Conservation (phyloP, 2,888 invertebrate species). For the Danaus chrysippus region DNA sequence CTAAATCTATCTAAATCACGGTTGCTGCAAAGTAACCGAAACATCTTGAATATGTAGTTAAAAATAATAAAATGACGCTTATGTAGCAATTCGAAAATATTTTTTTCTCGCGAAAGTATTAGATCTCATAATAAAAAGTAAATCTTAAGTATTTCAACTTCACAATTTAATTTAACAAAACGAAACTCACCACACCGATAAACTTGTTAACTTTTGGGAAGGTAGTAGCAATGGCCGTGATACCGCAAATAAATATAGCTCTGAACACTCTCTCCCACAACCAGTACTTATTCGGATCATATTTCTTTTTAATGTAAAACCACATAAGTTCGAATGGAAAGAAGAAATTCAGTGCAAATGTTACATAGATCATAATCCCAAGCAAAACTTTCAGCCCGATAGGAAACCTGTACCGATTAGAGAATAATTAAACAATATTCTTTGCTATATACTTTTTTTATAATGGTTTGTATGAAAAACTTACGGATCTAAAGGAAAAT, state of each 20-base stretch:
- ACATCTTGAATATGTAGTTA: no score
- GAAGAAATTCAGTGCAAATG: constrained; percentile 51
- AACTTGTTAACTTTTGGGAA: constrained; percentile 47
- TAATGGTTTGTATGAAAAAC: neutral
- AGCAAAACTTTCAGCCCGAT: constrained; percentile 43
- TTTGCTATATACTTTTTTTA: neutral
- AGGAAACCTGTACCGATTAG: constrained; percentile 42
- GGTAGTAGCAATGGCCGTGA: constrained; percentile 37
- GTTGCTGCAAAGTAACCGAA: no score
- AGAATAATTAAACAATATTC: neutral
- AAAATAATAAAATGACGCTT: no score
- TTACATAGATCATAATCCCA: constrained; percentile 44
- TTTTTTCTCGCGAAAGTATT: no score
- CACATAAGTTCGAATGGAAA: constrained; percentile 51
- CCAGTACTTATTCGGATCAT: constrained; percentile 39
- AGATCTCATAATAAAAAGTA: no score
- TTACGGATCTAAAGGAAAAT: constrained; percentile 41
- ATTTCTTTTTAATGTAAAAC: constrained; percentile 41
- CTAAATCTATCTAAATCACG: no score
- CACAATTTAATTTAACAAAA: no score
- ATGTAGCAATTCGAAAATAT: no score
- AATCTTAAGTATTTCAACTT: no score
- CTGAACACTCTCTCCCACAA: constrained; percentile 53
- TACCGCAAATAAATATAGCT: constrained; percentile 34
- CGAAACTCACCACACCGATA: constrained; percentile 47